Conservation (phyloP, 2,888 invertebrate genomes). For the Agrotis ipsilon region DNA sequence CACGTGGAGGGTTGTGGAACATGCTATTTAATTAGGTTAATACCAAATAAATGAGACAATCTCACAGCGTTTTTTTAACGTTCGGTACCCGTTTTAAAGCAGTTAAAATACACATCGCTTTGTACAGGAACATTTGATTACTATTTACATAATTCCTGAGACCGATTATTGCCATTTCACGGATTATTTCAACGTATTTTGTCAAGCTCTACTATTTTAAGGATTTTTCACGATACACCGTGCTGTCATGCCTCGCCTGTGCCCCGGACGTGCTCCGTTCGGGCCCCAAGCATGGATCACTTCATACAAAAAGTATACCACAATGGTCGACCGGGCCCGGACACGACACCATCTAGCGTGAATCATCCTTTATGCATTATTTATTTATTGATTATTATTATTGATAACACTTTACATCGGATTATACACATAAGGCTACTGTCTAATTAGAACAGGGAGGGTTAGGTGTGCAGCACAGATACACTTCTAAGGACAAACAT, state of each 20-base stretch:
- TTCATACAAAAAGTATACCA: too few species aligned
- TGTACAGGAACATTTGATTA: constrained; percentile 9
- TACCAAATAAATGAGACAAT: background rate
- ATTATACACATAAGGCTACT: constrained; percentile 53
- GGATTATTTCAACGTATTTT: constrained; percentile 30
- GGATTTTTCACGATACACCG: too few species aligned
- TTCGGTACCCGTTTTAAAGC: constrained; percentile 18
- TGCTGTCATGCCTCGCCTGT: too few species aligned
- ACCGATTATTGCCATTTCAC: constrained; percentile 55
- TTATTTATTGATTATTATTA: constrained; percentile 43
- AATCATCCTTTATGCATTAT: too few species aligned
- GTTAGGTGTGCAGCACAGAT: constrained; percentile 31
- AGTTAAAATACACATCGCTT: constrained; percentile 3
- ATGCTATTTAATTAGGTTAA: background rate
- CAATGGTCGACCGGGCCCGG: too few species aligned
- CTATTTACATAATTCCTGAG: constrained; percentile 38
- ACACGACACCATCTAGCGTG: too few species aligned
- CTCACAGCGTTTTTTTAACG: constrained; percentile 17
- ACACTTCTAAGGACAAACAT: constrained; percentile 42
- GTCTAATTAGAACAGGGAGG: constrained; percentile 48
- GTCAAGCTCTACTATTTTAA: constrained; percentile 42
- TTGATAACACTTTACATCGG: constrained; percentile 44
- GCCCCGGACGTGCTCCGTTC: too few species aligned
- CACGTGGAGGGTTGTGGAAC: background rate
- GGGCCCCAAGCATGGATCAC: too few species aligned